Evolutionary conservation across 2,113 vertebrate species (phyloP).

Genomic region (Marmota flaviventris): DNA sequence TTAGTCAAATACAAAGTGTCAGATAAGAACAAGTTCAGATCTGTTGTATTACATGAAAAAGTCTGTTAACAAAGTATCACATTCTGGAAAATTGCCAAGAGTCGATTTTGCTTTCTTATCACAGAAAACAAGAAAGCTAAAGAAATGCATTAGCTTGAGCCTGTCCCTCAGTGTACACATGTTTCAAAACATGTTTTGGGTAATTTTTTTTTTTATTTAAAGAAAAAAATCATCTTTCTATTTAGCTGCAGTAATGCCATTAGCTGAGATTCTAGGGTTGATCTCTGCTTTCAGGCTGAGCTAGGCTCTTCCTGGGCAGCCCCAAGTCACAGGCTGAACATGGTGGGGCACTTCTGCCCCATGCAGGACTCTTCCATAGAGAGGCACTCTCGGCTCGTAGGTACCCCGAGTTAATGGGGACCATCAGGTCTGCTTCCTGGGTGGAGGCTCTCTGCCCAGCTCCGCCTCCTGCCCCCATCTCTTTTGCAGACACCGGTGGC

Average conservation of each 20-base stretch:
- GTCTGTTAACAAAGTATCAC: too few species aligned
- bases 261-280: not conserved
- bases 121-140: too few species aligned
- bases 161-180: too few species aligned
- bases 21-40: not conserved
- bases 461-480: not conserved
- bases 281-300: not conserved
- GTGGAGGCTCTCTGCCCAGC: rapidly evolving
- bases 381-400: too few species aligned
- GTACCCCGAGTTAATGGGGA: not conserved
- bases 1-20: not conserved
- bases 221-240: too few species aligned
- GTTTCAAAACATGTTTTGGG: too few species aligned
- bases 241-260: not conserved
- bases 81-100: too few species aligned
- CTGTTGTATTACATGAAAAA: too few species aligned
- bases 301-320: not conserved
- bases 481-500: not conserved
- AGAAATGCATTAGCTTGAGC: too few species aligned
- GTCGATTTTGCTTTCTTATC: too few species aligned
- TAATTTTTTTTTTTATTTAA: not conserved
- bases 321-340: too few species aligned
- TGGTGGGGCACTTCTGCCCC: not conserved
- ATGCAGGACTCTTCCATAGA: rapidly evolving
- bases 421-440: not conserved